Evolutionary conservation across 2,888 invertebrate species (phyloP).

Genomic region (Erebia ligea): DNA sequence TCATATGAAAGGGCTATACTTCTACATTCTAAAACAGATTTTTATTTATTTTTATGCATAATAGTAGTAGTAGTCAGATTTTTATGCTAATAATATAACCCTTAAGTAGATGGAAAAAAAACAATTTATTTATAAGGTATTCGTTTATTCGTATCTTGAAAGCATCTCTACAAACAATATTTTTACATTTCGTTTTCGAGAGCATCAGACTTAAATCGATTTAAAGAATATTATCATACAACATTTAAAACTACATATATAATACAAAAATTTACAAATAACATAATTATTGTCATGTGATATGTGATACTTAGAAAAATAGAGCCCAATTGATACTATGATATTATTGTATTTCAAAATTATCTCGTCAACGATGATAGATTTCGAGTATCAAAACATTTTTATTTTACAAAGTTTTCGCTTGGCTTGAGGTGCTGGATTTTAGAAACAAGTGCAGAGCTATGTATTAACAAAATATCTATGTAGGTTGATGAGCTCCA

Average conservation of each 20-base stretch:
- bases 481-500: too few relatives aligned
- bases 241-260: slow-evolving; percentile 76
- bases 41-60: too few relatives aligned
- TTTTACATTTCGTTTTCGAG: slow-evolving; percentile 62
- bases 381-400: neutral
- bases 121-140: slow-evolving; percentile 45
- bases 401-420: neutral
- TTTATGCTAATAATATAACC: too few relatives aligned
- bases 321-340: slow-evolving; percentile 26
- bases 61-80: too few relatives aligned
- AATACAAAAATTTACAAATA: slow-evolving; percentile 75
- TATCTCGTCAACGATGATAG: neutral
- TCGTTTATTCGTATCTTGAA: slow-evolving; percentile 61
- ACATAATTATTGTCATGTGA: slow-evolving; percentile 66
- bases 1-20: too few relatives aligned
- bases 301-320: slow-evolving; percentile 60
- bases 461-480: neutral
- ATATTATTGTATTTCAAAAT: neutral
- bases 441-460: neutral
- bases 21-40: too few relatives aligned
- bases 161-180: slow-evolving; percentile 52
- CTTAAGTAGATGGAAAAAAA: slow-evolving; percentile 13
- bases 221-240: slow-evolving; percentile 58
- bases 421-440: neutral
- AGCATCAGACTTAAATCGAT: slow-evolving; percentile 59